Percentiles rank a stretch among this genome's conserved stretches.
Conservation (phyloP, 2,888 invertebrate species). For the Acanthoscelides obtectus region DNA sequence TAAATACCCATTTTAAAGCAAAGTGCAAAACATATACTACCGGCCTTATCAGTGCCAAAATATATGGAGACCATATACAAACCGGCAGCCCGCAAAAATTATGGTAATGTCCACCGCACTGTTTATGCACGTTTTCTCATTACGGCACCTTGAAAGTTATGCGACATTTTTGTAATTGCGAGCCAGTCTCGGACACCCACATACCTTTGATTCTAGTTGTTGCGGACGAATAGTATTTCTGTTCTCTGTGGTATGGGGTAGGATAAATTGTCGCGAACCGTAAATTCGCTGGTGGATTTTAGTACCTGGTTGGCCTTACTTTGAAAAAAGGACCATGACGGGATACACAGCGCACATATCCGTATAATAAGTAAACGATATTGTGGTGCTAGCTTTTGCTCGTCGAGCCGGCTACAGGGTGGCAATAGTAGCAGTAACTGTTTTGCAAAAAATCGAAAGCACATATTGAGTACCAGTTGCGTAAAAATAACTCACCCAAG, state of each 20-base stretch:
- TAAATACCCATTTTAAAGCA: too few relatives aligned
- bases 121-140: neutral
- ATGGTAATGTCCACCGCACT: neutral
- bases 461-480: too few relatives aligned
- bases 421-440: conserved; percentile 6
- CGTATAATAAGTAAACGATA: neutral
- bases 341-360: neutral
- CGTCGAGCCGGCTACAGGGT: neutral
- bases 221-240: neutral
- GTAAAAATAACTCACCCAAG: too few relatives aligned
- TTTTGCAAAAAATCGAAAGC: neutral
- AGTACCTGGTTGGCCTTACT: neutral
- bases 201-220: neutral
- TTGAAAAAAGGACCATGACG: neutral
- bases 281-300: neutral
- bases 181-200: neutral
- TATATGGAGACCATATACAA: neutral
- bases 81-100: neutral
- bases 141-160: neutral
- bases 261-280: neutral
- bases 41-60: neutral
- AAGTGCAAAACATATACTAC: too few relatives aligned
- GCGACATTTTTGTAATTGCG: neutral
- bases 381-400: neutral
- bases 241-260: neutral